Conservation (phyloP, 2,888 invertebrate genomes). For the Antheraea assamensis region DNA sequence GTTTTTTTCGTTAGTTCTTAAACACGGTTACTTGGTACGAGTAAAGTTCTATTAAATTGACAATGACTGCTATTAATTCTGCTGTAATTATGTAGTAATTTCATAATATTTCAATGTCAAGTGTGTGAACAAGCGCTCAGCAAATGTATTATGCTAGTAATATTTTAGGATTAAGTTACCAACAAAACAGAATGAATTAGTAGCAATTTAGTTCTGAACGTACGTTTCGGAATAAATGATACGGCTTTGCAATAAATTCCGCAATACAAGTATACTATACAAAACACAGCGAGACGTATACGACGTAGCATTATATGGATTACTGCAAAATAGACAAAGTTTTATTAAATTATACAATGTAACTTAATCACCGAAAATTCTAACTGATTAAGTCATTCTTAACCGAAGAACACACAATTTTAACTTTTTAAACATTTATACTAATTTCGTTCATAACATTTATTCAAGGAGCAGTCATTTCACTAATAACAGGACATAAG, state of each 20-base stretch:
- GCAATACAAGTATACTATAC: not conserved
- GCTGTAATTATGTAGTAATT: not conserved
- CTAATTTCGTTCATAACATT: too few relatives aligned
- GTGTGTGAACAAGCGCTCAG: not conserved
- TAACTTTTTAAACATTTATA: too few relatives aligned
- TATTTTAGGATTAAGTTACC: slow-evolving; percentile 11
- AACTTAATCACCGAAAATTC: not conserved
- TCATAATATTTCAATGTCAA: not conserved
- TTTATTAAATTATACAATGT: not conserved
- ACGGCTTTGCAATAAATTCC: slow-evolving; percentile 29
- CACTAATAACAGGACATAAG: too few relatives aligned
- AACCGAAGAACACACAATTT: too few relatives aligned
- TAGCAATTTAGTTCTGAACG: slow-evolving; percentile 15
- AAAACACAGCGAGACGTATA: not conserved
- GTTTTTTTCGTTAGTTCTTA: too few relatives aligned
- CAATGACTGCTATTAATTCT: not conserved
- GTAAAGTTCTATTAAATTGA: too few relatives aligned
- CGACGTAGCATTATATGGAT: slow-evolving; percentile 1
- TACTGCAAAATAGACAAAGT: not conserved
- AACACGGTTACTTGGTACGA: too few relatives aligned
- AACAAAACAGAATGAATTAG: slow-evolving; percentile 11
- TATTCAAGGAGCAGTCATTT: too few relatives aligned
- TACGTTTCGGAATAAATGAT: slow-evolving; percentile 28
- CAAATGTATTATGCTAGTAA: not conserved
- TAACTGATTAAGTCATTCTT: too few relatives aligned